phyloP scores from a whole-genome alignment of 2,888 invertebrate genomes.

The Ptychoptera albimana region DNA sequence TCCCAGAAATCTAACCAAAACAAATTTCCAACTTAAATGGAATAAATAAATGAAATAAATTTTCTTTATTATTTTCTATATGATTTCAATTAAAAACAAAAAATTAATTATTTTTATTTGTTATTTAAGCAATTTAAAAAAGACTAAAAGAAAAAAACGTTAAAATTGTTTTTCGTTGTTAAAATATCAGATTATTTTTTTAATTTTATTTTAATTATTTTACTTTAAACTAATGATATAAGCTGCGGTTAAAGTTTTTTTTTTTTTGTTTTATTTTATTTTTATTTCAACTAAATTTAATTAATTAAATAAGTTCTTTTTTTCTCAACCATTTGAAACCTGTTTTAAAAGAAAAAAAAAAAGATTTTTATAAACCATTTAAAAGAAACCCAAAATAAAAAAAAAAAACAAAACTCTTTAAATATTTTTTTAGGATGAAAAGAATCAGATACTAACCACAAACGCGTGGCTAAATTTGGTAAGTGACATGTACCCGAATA shows the following conservation, averaged over 20 bases:
- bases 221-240: too few species aligned
- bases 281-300: too few species aligned
- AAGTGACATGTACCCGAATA: constrained; percentile 47
- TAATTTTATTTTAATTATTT: too few species aligned
- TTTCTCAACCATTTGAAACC: not conserved
- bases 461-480: constrained; percentile 98
- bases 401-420: constrained; percentile 6
- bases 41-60: not conserved
- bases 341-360: not conserved
- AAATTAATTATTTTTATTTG: not conserved
- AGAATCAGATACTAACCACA: constrained; percentile 96
- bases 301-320: not conserved
- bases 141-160: too few species aligned
- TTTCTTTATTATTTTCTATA: not conserved
- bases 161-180: too few species aligned
- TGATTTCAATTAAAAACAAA: constrained; percentile 2
- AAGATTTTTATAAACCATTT: constrained; percentile 1
- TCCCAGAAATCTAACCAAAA: constrained; percentile 19
- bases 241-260: too few species aligned
- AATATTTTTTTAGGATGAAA: constrained; percentile 83
- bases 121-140: too few species aligned
- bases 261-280: too few species aligned
- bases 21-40: not conserved
- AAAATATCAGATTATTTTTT: too few species aligned
- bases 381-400: constrained; percentile 5